A percentile compares a stretch with the other conserved stretches of the same genome.
Conservation (phyloP, 2,888 invertebrate species). For the Hyalella azteca region DNA sequence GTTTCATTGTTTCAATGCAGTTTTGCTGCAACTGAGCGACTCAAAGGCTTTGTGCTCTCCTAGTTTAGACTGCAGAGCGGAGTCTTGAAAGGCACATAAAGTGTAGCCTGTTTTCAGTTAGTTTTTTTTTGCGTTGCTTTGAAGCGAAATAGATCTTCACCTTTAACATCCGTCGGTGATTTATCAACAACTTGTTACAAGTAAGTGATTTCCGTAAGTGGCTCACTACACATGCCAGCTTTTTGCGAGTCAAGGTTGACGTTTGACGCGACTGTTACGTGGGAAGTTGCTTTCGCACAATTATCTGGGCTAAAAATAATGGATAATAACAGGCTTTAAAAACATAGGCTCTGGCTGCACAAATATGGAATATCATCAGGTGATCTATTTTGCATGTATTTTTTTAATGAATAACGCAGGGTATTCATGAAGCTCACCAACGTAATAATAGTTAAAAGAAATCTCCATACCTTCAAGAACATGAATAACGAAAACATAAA, state of each 20-base stretch:
- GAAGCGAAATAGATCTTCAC: conserved; percentile 16
- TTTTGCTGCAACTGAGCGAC: conserved; percentile 12
- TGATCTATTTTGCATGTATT: no score
- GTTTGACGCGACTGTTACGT: neutral
- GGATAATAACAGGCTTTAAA: neutral
- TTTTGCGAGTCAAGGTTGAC: conserved; percentile 5
- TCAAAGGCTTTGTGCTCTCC: neutral
- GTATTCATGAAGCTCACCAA: no score
- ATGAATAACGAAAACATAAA: no score
- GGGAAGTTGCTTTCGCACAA: neutral
- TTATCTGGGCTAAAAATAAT: neutral
- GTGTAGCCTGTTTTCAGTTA: neutral
- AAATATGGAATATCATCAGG: no score
- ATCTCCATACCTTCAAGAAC: no score
- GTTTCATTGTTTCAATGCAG: conserved; percentile 32
- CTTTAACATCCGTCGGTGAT: conserved; percentile 13
- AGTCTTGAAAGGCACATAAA: conserved; percentile 30
- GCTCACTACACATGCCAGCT: neutral
- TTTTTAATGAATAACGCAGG: no score
- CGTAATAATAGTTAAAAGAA: no score
- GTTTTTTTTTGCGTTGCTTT: neutral
- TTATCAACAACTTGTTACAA: conserved; percentile 12
- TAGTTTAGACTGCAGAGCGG: conserved; percentile 6
- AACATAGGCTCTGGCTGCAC: neutral
- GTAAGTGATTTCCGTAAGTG: conserved; percentile 11